phyloP scores from a whole-genome alignment of 2,113 vertebrate genomes.

The Oryzias woworae region DNA sequence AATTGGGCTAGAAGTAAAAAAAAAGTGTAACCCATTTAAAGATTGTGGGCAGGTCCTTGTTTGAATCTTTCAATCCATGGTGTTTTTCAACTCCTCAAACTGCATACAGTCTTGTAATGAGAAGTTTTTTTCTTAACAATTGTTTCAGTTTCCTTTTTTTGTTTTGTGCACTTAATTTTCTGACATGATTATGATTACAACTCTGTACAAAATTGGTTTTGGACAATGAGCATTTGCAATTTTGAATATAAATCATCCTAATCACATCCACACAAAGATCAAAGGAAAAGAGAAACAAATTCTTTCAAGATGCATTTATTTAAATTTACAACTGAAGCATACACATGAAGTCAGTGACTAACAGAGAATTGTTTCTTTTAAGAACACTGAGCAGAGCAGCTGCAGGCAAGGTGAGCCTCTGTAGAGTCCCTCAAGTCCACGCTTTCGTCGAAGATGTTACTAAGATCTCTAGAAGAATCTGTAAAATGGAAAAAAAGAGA shows the following conservation, averaged over 20 bases:
- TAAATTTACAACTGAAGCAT: constrained; percentile 13
- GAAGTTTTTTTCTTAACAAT: too few relatives aligned
- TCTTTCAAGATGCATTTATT: constrained; percentile 47
- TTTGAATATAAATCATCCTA: not conserved
- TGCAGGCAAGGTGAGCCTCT: constrained; percentile 71
- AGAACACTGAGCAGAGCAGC: constrained; percentile 63
- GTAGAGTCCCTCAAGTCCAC: constrained; percentile 62
- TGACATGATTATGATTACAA: too few relatives aligned
- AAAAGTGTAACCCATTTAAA: too few relatives aligned
- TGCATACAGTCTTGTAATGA: too few relatives aligned
- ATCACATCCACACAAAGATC: not conserved
- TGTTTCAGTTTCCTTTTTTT: too few relatives aligned
- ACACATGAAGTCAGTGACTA: constrained; percentile 2
- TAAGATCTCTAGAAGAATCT: constrained; percentile 43
- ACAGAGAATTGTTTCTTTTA: constrained; percentile 28
- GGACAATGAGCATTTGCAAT: not conserved
- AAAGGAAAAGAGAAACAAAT: not conserved
- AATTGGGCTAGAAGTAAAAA: too few relatives aligned
- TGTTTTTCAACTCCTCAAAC: too few relatives aligned
- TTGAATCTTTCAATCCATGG: too few relatives aligned
- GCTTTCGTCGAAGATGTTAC: constrained; percentile 50
- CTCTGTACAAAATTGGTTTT: not conserved
- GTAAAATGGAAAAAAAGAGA: constrained; percentile 13
- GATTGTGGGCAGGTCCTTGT: too few relatives aligned
- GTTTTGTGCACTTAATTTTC: too few relatives aligned